A percentile compares a stretch with the other conserved stretches of the same genome.
Evolutionary conservation across 2,113 vertebrate genomes (phyloP).

Genomic region (Probosciger aterrimus): DNA sequence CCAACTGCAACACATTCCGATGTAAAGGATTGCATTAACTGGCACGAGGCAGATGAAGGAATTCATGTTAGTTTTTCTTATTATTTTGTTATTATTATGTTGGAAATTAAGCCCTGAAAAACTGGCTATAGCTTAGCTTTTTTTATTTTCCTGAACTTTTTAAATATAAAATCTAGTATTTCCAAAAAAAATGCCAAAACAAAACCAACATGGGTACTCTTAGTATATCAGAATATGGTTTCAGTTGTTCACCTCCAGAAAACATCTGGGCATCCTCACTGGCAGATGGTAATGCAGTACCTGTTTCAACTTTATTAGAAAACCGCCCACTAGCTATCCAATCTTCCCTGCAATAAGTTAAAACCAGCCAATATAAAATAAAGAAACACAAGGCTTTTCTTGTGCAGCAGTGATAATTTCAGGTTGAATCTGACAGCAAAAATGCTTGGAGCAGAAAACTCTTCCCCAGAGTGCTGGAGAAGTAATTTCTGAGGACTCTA

Average conservation of each 20-base stretch:
- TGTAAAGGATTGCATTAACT: background rate
- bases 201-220: too few relatives aligned
- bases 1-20: rapidly evolving
- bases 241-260: background rate
- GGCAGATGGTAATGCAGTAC: too few relatives aligned
- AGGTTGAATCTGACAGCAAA: background rate
- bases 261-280: rapidly evolving
- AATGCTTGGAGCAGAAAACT: background rate
- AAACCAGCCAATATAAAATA: background rate
- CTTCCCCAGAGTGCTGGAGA: background rate
- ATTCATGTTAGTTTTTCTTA: background rate
- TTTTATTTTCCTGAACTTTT: background rate
- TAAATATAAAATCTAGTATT: background rate
- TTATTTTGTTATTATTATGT: too few relatives aligned
- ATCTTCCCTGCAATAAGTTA: too few relatives aligned
- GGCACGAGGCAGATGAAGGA: too few relatives aligned
- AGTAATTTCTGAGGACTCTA: background rate
- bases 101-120: background rate
- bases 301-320: background rate
- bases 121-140: background rate
- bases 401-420: background rate
- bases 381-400: background rate
- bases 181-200: background rate
- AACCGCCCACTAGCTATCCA: background rate
- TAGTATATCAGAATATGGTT: background rate